Evolutionary conservation across 2,888 invertebrate species (phyloP).

Genomic region (Epinotia demarniana): DNA sequence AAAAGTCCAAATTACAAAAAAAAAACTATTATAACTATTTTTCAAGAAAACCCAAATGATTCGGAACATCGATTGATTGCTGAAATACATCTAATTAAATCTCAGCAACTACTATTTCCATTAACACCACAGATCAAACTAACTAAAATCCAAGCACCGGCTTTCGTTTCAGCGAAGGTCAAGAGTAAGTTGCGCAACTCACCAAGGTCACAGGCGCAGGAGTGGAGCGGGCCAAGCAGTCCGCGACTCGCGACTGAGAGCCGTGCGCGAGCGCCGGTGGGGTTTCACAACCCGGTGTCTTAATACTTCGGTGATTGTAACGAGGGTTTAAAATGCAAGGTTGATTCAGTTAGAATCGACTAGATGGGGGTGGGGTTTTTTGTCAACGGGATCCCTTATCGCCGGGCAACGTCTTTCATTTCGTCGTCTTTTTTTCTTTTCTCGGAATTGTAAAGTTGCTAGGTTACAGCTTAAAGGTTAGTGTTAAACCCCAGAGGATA

Average conservation of each 20-base stretch:
- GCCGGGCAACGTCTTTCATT: no score
- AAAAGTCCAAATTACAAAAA: no score
- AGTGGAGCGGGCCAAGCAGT: conserved; percentile 70
- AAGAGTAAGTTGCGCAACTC: conserved; percentile 70
- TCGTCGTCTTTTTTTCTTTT: no score
- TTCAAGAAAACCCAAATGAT: no score
- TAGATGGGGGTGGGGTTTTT: not conserved
- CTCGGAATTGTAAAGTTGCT: no score
- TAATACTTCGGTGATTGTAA: conserved; percentile 72
- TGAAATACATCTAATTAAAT: no score
- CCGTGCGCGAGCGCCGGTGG: conserved; percentile 54
- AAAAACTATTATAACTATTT: no score
- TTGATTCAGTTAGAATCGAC: conserved; percentile 46
- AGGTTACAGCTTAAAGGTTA: no score
- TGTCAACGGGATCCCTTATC: no score
- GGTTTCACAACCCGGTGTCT: conserved; percentile 79
- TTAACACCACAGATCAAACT: not conserved
- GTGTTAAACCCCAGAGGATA: no score
- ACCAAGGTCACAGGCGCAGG: conserved; percentile 71
- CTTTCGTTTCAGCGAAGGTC: conserved; percentile 56
- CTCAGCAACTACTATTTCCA: no score
- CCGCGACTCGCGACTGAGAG: conserved; percentile 76
- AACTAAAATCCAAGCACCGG: not conserved
- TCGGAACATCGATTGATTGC: no score
- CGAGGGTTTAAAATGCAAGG: conserved; percentile 60